These are phyloP conservation scores for Drosophila ambigua DNA, from an alignment of 1,140 invertebrate species.

Conservation along the genomic window DNA sequence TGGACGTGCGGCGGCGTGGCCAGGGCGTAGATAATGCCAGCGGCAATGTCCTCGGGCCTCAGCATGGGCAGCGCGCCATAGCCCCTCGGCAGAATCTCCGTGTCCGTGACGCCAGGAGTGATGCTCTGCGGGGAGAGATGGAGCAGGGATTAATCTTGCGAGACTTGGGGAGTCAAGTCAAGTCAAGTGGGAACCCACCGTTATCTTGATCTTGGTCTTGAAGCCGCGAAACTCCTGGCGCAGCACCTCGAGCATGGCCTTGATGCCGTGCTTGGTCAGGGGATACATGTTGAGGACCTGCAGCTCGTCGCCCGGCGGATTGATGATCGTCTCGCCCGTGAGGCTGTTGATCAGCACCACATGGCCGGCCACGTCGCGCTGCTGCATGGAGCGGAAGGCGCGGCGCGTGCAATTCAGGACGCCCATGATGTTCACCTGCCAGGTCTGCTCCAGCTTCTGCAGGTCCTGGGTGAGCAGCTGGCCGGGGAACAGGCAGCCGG, in stretches of 20 bases:
- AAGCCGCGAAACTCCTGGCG: slow-evolving; percentile 85
- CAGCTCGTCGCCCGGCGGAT: slow-evolving; percentile 39
- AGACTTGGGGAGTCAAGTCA: neutral
- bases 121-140: slow-evolving; percentile 74
- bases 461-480: slow-evolving; percentile 50
- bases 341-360: slow-evolving; percentile 84
- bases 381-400: slow-evolving; percentile 88
- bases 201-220: slow-evolving; percentile 86
- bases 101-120: slow-evolving; percentile 86
- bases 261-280: slow-evolving; percentile 86
- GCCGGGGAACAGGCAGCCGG: slow-evolving; percentile 84
- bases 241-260: slow-evolving; percentile 86
- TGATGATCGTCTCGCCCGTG: slow-evolving; percentile 58
- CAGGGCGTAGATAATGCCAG: slow-evolving; percentile 86
- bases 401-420: slow-evolving; percentile 87
- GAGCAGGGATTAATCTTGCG: neutral
- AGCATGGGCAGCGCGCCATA: slow-evolving; percentile 57
- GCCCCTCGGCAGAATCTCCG: slow-evolving; percentile 84
- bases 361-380: slow-evolving; percentile 87
- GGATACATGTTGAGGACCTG: slow-evolving; percentile 84
- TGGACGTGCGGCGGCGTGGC: slow-evolving; percentile 86
- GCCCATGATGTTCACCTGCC: slow-evolving; percentile 89
- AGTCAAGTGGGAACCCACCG: slow-evolving; percentile 80
- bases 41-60: slow-evolving; percentile 85
- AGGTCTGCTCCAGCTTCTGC: slow-evolving; percentile 73